Conservation (phyloP, 2,888 invertebrate genomes). For the Palloptera scutellata region DNA sequence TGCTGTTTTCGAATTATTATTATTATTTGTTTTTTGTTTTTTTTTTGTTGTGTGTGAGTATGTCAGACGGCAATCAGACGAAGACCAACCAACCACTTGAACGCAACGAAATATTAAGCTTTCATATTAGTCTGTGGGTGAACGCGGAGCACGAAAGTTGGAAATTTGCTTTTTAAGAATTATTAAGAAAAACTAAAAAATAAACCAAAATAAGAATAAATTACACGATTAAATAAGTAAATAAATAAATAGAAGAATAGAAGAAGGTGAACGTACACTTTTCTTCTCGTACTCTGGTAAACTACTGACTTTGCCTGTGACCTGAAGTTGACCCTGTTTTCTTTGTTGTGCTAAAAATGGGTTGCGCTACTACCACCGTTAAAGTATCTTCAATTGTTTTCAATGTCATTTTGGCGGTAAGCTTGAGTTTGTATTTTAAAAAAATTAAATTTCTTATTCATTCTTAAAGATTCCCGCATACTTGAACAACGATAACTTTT, state of each 20-base stretch:
- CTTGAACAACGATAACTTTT: too few species aligned
- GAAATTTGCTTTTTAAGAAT: too few species aligned
- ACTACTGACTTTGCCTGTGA: neutral
- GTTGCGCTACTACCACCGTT: conserved; percentile 54
- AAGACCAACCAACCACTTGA: conserved; percentile 11
- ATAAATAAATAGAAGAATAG: conserved; percentile 9
- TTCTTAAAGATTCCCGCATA: too few species aligned
- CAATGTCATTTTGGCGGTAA: conserved; percentile 58
- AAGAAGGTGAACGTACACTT: too few species aligned
- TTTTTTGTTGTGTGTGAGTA: conserved; percentile 8
- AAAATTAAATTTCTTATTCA: too few species aligned
- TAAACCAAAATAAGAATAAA: conserved; percentile 4
- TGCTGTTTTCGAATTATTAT: conserved; percentile 12
- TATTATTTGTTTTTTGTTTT: conserved; percentile 15
- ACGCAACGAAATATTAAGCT: conserved; percentile 24
- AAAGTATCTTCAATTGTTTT: conserved; percentile 52
- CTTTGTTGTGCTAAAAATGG: conserved; percentile 46
- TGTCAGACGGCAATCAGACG: conserved; percentile 10
- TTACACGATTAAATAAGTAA: too few species aligned
- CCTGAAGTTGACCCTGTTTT: too few species aligned
- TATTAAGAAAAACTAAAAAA: neutral
- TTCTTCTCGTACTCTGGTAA: neutral
- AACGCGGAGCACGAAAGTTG: conserved; percentile 53
- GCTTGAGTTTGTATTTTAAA: conserved; percentile 32
- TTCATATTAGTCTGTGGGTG: conserved; percentile 52